A percentile compares a stretch with the other conserved stretches of the same genome.
Conservation (phyloP, 2,888 invertebrate species). For the Drosophila putrida region DNA sequence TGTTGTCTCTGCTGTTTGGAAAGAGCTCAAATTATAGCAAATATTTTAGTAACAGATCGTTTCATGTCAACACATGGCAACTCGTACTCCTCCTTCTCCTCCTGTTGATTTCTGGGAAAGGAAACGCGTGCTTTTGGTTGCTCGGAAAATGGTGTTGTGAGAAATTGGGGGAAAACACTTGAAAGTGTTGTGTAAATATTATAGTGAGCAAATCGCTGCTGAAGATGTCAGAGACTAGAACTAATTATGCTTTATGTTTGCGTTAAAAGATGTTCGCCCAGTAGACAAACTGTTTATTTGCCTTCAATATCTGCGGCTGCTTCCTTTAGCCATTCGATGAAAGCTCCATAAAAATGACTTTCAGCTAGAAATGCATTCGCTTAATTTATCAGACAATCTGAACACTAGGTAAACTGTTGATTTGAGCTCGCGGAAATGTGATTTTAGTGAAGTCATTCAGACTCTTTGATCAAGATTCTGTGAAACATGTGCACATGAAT, state of each 20-base stretch:
- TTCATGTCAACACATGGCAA: slow-evolving; percentile 51
- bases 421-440: slow-evolving; percentile 28
- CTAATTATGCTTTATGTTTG: slow-evolving; percentile 69
- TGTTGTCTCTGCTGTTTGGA: slow-evolving; percentile 34
- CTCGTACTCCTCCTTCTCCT: slow-evolving; percentile 19
- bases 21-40: slow-evolving; percentile 57
- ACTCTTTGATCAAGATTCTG: slow-evolving; percentile 40
- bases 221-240: slow-evolving; percentile 43
- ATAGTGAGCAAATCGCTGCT: slow-evolving; percentile 26
- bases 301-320: slow-evolving; percentile 21
- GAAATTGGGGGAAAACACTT: slow-evolving; percentile 61
- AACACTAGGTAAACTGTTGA: slow-evolving; percentile 27
- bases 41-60: slow-evolving; percentile 60
- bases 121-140: slow-evolving; percentile 51
- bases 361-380: slow-evolving; percentile 18
- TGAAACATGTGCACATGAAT: slow-evolving; percentile 2
- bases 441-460: slow-evolving; percentile 24
- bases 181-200: slow-evolving; percentile 71
- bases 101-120: slow-evolving; percentile 62
- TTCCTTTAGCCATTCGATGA: slow-evolving; percentile 38
- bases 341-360: slow-evolving; percentile 34
- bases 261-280: slow-evolving; percentile 45
- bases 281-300: slow-evolving; percentile 56
- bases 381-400: slow-evolving; percentile 24
- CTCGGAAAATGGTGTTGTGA: slow-evolving; percentile 46